These are phyloP conservation scores for Drosophila pseudoananassae DNA, from an alignment of 1,140 invertebrate genomes.

Conservation along the genomic window DNA sequence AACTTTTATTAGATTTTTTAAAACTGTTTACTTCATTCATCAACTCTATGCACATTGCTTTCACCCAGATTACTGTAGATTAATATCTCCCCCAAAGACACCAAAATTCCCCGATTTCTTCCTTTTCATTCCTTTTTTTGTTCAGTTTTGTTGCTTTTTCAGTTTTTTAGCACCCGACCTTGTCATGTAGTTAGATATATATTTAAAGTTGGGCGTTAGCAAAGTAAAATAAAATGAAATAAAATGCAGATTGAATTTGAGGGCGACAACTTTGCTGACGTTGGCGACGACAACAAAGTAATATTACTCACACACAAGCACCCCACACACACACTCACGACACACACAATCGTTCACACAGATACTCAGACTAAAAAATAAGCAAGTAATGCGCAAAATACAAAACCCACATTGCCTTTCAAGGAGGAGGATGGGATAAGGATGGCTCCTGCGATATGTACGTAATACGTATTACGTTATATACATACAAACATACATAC, in stretches of 20 bases:
- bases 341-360: constrained; percentile 12
- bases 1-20: background rate
- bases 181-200: constrained; percentile 41
- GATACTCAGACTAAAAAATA: constrained; percentile 40
- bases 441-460: background rate
- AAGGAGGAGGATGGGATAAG: constrained; percentile 2
- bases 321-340: constrained; percentile 6
- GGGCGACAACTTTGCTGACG: constrained; percentile 67
- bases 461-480: background rate
- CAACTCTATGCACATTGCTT: constrained; percentile 31
- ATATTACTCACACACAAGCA: constrained; percentile 48
- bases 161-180: constrained; percentile 18
- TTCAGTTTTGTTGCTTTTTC: background rate
- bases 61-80: constrained; percentile 39
- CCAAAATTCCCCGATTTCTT: background rate
- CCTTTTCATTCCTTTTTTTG: constrained; percentile 1
- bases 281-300: constrained; percentile 62
- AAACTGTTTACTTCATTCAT: constrained; percentile 27
- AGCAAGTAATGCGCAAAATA: constrained; percentile 72
- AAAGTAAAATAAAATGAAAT: constrained; percentile 60
- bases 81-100: constrained; percentile 12
- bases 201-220: constrained; percentile 59
- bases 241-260: constrained; percentile 77
- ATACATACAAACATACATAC: constrained; percentile 5
- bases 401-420: constrained; percentile 58